phyloP scores from a whole-genome alignment of 2,888 invertebrate genomes.

The Parnassius apollo region DNA sequence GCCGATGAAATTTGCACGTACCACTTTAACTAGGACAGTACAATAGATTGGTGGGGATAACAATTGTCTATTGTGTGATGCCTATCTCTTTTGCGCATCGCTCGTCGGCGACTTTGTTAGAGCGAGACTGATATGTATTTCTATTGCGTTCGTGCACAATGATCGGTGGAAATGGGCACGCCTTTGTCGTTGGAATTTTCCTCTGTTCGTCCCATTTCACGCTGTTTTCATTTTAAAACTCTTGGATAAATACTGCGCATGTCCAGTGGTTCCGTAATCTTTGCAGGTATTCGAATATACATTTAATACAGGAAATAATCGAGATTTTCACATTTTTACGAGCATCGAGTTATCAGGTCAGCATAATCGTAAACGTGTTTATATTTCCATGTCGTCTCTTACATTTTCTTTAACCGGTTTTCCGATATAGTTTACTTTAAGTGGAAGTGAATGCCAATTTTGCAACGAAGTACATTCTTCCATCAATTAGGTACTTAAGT shows the following conservation, averaged over 20 bases:
- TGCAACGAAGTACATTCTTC: conserved; percentile 37
- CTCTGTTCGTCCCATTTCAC: conserved; percentile 55
- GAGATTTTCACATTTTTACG: conserved; percentile 28
- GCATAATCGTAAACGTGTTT: conserved; percentile 32
- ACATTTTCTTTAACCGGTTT: conserved; percentile 45
- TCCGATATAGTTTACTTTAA: conserved; percentile 28
- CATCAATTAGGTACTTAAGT: conserved; percentile 36
- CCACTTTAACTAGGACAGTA: conserved; percentile 54
- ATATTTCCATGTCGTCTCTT: conserved; percentile 40
- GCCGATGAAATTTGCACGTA: conserved; percentile 45
- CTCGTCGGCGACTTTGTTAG: conserved; percentile 58
- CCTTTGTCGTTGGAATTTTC: conserved; percentile 65
- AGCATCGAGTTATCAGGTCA: conserved; percentile 28
- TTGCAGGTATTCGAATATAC: not conserved
- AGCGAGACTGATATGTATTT: conserved; percentile 43
- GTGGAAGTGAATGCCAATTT: conserved; percentile 15
- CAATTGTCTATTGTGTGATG: conserved; percentile 77
- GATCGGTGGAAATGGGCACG: conserved; percentile 54
- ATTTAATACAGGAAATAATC: conserved; percentile 14
- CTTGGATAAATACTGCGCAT: conserved; percentile 52
- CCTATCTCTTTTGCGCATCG: conserved; percentile 73
- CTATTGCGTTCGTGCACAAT: conserved; percentile 60
- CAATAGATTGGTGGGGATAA: conserved; percentile 68
- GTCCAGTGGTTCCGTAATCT: conserved; percentile 33
- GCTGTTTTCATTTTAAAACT: conserved; percentile 38